Base-by-base conservation (phyloP, 1,140 invertebrate species). In the Alviniconcha marisindica region DNA sequence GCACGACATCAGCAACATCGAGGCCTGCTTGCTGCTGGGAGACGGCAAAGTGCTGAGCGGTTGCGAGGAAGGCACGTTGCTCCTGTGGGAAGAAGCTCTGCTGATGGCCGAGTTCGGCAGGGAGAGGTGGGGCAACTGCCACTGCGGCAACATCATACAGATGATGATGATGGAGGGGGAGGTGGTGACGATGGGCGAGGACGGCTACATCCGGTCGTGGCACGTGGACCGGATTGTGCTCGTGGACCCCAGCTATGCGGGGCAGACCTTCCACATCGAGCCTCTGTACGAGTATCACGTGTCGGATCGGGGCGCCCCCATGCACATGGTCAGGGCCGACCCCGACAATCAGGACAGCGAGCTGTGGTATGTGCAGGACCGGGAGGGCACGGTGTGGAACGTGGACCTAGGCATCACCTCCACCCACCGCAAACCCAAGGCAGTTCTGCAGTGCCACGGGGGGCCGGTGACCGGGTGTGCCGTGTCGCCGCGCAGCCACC, bases 1-100 rank as follows among this genome's bases (percentile, higher is more conserved):
- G 93, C 97, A 96, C 18, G 96, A 97, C 92, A 96, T 97, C 80
- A 96, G 96, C 60, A 96, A 97, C 91, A 96, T 97, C 24, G 93
- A 96, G 63, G 96, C 96, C 0, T 95, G 96, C 81, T 96, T 96
- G 85, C 95, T 96, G 60, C 95, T 98, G 94, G 95, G 96, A 1
- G 96, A 97, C 93, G 96, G 96, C 91, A 97, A 97, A 94, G 96
- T 96, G 4, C 92, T 97, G 24, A 96, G 96, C 2, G 96, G 96
- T 12, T 96, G 96, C 88, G 95, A 96, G 87, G 97, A 96, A 96
- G 97, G 97, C 12, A 97, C 97, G 90, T 95, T 98, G 88, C 91
- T 97, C 66, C 93, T 97, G 0, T 98, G 97, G 97, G 96, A 97
- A 87, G 96, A 95, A 80, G 96, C 95, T 33, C 92, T 97, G 5